A percentile compares a stretch with the other conserved stretches of the same genome.
These are phyloP conservation scores for Phaenicophaeus curvirostris DNA, from an alignment of 2,797 vertebrate species.

Conservation along the genomic window DNA sequence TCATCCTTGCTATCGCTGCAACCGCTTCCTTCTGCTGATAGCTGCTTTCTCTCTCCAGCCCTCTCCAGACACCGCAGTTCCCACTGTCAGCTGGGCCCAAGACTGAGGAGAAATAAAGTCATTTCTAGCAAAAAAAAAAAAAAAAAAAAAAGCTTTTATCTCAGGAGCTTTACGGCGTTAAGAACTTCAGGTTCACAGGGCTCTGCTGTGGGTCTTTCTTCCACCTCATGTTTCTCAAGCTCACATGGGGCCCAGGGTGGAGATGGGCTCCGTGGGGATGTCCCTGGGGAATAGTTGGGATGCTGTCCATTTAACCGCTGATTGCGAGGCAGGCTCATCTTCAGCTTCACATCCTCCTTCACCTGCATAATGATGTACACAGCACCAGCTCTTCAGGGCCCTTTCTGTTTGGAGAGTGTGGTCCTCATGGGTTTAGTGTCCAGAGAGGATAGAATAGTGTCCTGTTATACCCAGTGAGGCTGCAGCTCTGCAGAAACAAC, in stretches of 20 bases:
- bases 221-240: neutral
- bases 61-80: neutral
- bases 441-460: neutral
- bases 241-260: fast-evolving
- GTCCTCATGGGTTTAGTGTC: neutral
- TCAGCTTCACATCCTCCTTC: fast-evolving
- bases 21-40: neutral
- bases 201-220: neutral
- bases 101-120: neutral
- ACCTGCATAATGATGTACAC: fast-evolving
- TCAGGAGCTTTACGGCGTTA: neutral
- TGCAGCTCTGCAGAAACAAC: neutral
- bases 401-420: fast-evolving
- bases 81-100: neutral
- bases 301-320: neutral
- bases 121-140: neutral
- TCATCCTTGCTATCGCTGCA: neutral
- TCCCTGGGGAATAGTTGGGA: neutral
- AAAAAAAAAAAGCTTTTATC: neutral
- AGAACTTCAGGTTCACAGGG: neutral
- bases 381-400: neutral
- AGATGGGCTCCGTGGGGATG: neutral
- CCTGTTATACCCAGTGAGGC: neutral
- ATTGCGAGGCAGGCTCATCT: neutral
- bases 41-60: neutral